A percentile compares a stretch with the other conserved stretches of the same genome.
Conservation (phyloP, 2,888 invertebrate species). For the Allacma fusca region DNA sequence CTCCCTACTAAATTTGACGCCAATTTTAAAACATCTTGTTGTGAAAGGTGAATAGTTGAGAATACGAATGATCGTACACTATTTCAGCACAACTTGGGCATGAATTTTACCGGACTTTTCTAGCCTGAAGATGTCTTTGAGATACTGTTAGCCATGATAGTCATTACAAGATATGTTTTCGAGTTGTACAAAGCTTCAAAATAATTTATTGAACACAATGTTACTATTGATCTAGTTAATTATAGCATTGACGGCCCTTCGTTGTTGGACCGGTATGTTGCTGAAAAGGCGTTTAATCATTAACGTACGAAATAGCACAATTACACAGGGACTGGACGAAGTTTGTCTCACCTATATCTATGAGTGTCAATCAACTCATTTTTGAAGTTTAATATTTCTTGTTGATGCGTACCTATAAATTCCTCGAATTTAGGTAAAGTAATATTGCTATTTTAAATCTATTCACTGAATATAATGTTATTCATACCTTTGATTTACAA, state of each 20-base stretch:
- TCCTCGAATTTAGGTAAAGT: slow-evolving; percentile 10
- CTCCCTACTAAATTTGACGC: slow-evolving; percentile 77
- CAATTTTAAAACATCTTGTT: too few species aligned
- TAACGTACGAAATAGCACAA: neutral
- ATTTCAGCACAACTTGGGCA: too few species aligned
- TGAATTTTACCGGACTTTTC: too few species aligned
- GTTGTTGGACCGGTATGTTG: neutral
- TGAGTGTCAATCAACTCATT: slow-evolving; percentile 1
- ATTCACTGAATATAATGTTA: too few species aligned
- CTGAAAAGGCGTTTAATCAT: neutral
- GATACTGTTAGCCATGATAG: slow-evolving; percentile 20
- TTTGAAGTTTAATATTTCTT: slow-evolving; percentile 16
- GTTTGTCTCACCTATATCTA: neutral
- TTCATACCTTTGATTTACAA: too few species aligned
- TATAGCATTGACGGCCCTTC: neutral
- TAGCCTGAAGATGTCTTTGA: too few species aligned
- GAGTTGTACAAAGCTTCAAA: slow-evolving; percentile 20
- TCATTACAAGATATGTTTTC: slow-evolving; percentile 21
- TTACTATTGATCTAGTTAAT: slow-evolving; percentile 22
- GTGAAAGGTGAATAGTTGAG: too few species aligned
- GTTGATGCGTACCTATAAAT: slow-evolving; percentile 7
- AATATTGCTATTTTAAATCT: neutral
- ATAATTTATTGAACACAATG: slow-evolving; percentile 12
- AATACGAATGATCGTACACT: too few species aligned
- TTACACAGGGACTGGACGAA: too few species aligned